Evolutionary conservation across 2,797 vertebrate species (phyloP).

Genomic region (Pseudochirops cupreus): DNA sequence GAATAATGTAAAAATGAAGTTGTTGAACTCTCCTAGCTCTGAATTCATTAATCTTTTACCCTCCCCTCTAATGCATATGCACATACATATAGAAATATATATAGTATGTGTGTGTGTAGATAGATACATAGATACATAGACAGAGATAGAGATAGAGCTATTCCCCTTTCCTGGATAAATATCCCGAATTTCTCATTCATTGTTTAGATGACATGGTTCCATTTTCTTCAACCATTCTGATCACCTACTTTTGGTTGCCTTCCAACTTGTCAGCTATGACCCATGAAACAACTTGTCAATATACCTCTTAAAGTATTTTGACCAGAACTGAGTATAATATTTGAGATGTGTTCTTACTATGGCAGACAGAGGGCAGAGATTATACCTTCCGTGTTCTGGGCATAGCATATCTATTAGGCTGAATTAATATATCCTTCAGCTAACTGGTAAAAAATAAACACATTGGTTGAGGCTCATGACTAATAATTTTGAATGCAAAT

Average conservation of each 20-base stretch:
- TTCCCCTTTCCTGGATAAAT: background rate
- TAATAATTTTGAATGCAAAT: background rate
- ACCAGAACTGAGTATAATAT: background rate
- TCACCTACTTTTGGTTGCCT: background rate
- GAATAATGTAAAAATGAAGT: too few relatives aligned
- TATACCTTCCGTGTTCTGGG: background rate
- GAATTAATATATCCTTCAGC: background rate
- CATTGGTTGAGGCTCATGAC: background rate
- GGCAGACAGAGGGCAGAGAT: background rate
- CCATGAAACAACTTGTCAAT: background rate
- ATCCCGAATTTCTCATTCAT: background rate
- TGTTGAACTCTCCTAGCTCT: too few relatives aligned
- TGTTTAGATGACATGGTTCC: background rate
- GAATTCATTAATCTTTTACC: too few relatives aligned
- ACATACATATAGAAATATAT: background rate
- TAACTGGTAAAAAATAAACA: background rate
- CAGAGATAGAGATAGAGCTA: background rate
- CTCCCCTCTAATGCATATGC: background rate
- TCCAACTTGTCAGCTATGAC: background rate
- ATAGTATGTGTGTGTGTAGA: too few relatives aligned
- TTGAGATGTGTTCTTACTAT: background rate
- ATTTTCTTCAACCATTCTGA: background rate
- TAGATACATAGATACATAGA: too few relatives aligned
- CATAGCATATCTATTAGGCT: background rate
- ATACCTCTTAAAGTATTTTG: background rate